Evolutionary conservation across 1,140 invertebrate genomes (phyloP).

Genomic region (Myzus persicae): DNA sequence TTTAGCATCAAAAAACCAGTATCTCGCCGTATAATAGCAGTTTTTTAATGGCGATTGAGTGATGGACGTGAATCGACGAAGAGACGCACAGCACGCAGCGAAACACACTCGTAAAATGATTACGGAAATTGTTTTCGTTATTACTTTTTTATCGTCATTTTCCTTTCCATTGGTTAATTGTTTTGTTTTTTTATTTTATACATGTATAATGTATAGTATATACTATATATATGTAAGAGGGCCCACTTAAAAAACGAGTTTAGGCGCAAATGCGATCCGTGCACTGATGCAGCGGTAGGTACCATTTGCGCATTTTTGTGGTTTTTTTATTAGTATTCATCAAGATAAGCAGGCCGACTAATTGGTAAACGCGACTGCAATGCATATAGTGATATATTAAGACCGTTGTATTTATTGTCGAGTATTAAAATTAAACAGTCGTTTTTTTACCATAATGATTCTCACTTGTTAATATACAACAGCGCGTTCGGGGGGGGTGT

Average conservation of each 20-base stretch:
- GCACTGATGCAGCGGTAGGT: neutral
- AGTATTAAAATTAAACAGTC: slow-evolving; percentile 50
- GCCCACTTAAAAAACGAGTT: slow-evolving; percentile 44
- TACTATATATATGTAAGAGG: neutral
- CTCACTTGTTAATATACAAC: slow-evolving; percentile 10
- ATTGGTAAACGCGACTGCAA: slow-evolving; percentile 32
- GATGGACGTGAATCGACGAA: slow-evolving; percentile 28
- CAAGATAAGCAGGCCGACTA: slow-evolving; percentile 30
- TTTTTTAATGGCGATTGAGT: slow-evolving; percentile 23
- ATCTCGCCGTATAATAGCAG: neutral
- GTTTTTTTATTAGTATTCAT: slow-evolving; percentile 51
- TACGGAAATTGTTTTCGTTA: slow-evolving; percentile 41
- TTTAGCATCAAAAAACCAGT: slow-evolving; percentile 46
- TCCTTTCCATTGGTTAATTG: slow-evolving; percentile 36
- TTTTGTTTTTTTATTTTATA: slow-evolving; percentile 24
- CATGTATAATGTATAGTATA: too few species aligned
- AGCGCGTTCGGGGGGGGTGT: neutral
- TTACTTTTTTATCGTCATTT: slow-evolving; percentile 46
- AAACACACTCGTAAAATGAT: slow-evolving; percentile 34
- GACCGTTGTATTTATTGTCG: slow-evolving; percentile 42
- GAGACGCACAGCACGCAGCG: slow-evolving; percentile 22
- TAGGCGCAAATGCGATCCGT: slow-evolving; percentile 14
- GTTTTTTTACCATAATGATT: slow-evolving; percentile 36
- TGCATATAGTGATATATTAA: neutral
- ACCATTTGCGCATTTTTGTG: slow-evolving; percentile 25